Base-by-base conservation (phyloP, 2,888 invertebrate genomes). In the Gortyna flavago region DNA sequence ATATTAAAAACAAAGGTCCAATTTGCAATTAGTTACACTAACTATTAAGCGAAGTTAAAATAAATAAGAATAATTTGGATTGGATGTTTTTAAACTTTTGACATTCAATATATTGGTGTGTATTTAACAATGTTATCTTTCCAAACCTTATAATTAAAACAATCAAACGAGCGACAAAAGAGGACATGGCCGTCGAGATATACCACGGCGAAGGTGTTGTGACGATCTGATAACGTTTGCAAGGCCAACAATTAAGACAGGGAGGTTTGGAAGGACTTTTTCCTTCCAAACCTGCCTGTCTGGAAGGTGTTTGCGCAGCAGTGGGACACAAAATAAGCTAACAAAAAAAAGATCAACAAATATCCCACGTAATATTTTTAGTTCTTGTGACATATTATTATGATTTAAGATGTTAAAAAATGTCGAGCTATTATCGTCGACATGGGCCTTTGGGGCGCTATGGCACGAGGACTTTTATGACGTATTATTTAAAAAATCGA, bases 21-120 rank as follows among this genome's bases (percentile, higher is more conserved):
- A 73, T 73, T 73, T 67, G 75, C 9, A n/a, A 77, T 77, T 73
- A 71, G 75, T 68, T 44, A 59, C 72, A 61, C 69, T 77, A 41
- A 8, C 18, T 62, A 38, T 38, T 62, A 18, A 51, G 38, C 11
- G 13, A 48, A 29, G 18, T 59, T 25, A 75, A 61, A 57, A 73
- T 48, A 74, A 54, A 61, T 29, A 54, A 38, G 11, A n/a, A 48
- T 74, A 61, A 1, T n/a, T n/a, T n/a, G n/a, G n/a, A n/a, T 48
- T 61, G 7, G 7, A 11, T 38, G 35, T 61, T 75, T n/a, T n/a
- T n/a, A n/a, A n/a, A n/a, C n/a, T n/a, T n/a, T 35, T 54, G 62
- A 54, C 54, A 41, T 51, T 32, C 35, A 25, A 51, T 73, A 54
- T 44, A 59, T 38, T 32, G 57, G 35, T 59, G 25, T 65, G 18